Conservation (phyloP, 2,888 invertebrate genomes). For the Blera fallax region DNA sequence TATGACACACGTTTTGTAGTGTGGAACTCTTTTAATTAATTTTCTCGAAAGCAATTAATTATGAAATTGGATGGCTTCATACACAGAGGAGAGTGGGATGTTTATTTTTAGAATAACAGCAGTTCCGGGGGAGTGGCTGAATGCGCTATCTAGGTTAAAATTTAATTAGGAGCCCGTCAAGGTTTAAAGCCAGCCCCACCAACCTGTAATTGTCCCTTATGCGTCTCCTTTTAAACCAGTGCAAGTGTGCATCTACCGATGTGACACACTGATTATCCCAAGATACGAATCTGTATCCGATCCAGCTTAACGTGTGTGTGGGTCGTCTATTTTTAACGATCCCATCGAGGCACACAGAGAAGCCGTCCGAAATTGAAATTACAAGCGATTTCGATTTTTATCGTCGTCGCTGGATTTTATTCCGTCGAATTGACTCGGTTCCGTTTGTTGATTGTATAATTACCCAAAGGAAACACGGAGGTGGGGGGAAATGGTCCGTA, state of each 20-base stretch:
- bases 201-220: too few species aligned
- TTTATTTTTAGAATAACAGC: neutral
- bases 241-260: too few species aligned
- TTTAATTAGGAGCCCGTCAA: neutral
- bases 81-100: neutral
- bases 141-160: neutral
- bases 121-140: neutral
- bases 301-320: neutral
- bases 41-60: slow-evolving; percentile 46
- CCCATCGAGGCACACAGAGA: neutral
- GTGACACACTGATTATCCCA: neutral
- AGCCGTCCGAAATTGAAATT: slow-evolving; percentile 31
- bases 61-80: neutral
- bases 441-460: slow-evolving; percentile 64
- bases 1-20: slow-evolving; percentile 24
- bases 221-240: neutral
- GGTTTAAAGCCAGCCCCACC: too few species aligned
- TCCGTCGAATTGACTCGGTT: slow-evolving; percentile 54
- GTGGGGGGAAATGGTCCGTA: slow-evolving; percentile 11
- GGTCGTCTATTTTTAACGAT: slow-evolving; percentile 34
- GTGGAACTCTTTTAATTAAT: slow-evolving; percentile 37
- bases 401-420: slow-evolving; percentile 25
- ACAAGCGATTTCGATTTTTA: slow-evolving; percentile 55
- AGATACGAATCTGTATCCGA: neutral
- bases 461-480: slow-evolving; percentile 21